These are phyloP conservation scores for Argyrosomus regius DNA, from an alignment of 2,797 vertebrate species.

Conservation along the genomic window DNA sequence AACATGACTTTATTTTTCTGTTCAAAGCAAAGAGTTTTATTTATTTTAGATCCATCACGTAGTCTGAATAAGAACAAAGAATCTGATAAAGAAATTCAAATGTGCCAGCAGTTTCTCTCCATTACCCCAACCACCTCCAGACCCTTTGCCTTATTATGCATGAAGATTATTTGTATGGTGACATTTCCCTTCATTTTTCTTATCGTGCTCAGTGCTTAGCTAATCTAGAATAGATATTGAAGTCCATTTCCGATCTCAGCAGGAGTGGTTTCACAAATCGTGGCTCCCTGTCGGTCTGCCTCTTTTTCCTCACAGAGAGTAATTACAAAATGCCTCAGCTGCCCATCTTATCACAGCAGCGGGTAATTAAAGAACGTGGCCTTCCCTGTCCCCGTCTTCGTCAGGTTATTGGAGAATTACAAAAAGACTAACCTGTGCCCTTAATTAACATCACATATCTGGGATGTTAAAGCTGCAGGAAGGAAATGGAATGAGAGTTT, in stretches of 20 bases:
- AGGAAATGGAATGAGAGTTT: slow-evolving; percentile 36
- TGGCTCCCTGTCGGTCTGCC: slow-evolving; percentile 48
- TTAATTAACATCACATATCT: slow-evolving; percentile 66
- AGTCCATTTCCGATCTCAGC: slow-evolving; percentile 67
- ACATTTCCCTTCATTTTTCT: slow-evolving; percentile 72
- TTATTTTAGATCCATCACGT: slow-evolving; percentile 21
- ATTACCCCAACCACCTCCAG: slow-evolving; percentile 43
- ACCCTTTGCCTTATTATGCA: slow-evolving; percentile 54
- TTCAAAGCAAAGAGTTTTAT: slow-evolving; percentile 22
- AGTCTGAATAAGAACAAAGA: slow-evolving; percentile 13
- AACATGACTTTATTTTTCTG: slow-evolving; percentile 20
- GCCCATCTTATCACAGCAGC: slow-evolving; percentile 72
- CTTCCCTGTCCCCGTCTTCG: slow-evolving; percentile 56
- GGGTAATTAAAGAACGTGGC: slow-evolving; percentile 73
- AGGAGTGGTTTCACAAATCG: slow-evolving; percentile 57
- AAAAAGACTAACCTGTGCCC: slow-evolving; percentile 66
- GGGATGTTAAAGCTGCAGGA: slow-evolving; percentile 28
- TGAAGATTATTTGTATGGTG: slow-evolving; percentile 62
- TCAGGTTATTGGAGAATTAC: slow-evolving; percentile 70
- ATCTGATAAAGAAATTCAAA: slow-evolving; percentile 54
- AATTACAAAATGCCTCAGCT: slow-evolving; percentile 73
- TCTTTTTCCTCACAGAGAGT: slow-evolving; percentile 59
- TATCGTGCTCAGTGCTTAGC: slow-evolving; percentile 54
- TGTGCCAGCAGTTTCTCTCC: slow-evolving; percentile 35
- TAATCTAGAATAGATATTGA: slow-evolving; percentile 67